Conservation (phyloP, 2,888 invertebrate species). For the Meta bourneti region DNA sequence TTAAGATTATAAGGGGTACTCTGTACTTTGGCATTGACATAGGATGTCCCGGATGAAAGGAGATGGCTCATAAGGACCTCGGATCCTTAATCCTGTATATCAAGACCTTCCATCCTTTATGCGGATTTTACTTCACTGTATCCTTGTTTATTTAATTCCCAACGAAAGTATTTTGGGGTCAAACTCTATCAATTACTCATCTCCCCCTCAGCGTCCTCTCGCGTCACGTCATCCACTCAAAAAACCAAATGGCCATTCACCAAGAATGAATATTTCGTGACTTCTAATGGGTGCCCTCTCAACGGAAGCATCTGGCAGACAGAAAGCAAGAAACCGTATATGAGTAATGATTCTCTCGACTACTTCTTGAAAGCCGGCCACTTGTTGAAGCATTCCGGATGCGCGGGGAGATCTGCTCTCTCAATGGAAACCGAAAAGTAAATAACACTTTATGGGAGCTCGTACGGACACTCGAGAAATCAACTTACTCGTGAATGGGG, state of each 20-base stretch:
- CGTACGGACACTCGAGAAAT: neutral
- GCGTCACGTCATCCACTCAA: slow-evolving; percentile 9
- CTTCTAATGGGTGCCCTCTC: neutral
- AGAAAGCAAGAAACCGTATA: neutral
- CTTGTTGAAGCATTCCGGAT: slow-evolving; percentile 38
- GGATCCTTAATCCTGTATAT: too few relatives aligned
- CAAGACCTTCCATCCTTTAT: too few relatives aligned
- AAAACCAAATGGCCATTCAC: neutral
- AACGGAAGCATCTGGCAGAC: slow-evolving; percentile 11
- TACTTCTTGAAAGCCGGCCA: slow-evolving; percentile 17
- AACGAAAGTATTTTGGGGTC: neutral
- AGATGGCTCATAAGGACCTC: too few relatives aligned
- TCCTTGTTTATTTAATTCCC: neutral
- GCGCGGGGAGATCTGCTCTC: neutral
- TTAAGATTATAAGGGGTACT: too few relatives aligned
- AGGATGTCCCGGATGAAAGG: too few relatives aligned
- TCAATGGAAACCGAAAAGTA: neutral
- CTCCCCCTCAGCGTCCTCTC: neutral
- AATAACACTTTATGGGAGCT: neutral
- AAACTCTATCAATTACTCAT: neutral
- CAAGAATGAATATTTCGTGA: neutral
- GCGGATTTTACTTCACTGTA: neutral
- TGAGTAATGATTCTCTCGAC: slow-evolving; percentile 39
- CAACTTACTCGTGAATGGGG: neutral
- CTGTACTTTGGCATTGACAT: too few relatives aligned